Percentiles rank a stretch among this genome's conserved stretches.
Evolutionary conservation across 2,888 invertebrate species (phyloP).

Genomic region (Diploptera punctata): DNA sequence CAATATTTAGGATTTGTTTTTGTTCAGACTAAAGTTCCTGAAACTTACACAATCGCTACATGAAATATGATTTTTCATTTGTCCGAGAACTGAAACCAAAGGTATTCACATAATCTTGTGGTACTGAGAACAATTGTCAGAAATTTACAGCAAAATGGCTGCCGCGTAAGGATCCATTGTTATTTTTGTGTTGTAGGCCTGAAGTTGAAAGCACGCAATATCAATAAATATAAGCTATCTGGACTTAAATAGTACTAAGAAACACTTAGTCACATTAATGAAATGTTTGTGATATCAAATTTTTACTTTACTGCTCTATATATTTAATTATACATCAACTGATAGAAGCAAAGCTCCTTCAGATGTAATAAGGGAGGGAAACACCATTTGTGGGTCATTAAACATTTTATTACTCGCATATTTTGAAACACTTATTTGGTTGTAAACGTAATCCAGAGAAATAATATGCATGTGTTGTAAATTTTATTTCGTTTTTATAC

Average conservation of each 20-base stretch:
- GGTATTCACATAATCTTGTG: conserved; percentile 26
- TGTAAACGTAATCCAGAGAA: neutral
- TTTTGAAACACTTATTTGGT: neutral
- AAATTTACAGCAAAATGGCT: conserved; percentile 42
- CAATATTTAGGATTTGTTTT: conserved; percentile 10
- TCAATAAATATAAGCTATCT: neutral
- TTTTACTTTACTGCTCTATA: neutral
- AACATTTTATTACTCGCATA: neutral
- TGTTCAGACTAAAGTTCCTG: conserved; percentile 14
- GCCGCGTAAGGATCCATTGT: conserved; percentile 40
- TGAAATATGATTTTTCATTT: conserved; percentile 16
- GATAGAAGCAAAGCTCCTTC: neutral
- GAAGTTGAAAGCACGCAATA: neutral
- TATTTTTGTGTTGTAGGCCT: conserved; percentile 26
- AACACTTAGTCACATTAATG: neutral
- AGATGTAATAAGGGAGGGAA: conserved; percentile 3
- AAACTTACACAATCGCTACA: conserved; percentile 20
- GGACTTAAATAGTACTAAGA: neutral
- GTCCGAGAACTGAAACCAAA: conserved; percentile 2
- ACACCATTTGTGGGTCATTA: neutral
- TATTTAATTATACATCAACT: neutral
- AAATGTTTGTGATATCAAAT: neutral
- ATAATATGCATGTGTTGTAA: neutral
- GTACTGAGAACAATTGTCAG: conserved; percentile 38
- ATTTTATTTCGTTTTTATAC: neutral